Evolutionary conservation across 2,797 vertebrate species (phyloP).

Genomic region (Tauraco hartlaubi): DNA sequence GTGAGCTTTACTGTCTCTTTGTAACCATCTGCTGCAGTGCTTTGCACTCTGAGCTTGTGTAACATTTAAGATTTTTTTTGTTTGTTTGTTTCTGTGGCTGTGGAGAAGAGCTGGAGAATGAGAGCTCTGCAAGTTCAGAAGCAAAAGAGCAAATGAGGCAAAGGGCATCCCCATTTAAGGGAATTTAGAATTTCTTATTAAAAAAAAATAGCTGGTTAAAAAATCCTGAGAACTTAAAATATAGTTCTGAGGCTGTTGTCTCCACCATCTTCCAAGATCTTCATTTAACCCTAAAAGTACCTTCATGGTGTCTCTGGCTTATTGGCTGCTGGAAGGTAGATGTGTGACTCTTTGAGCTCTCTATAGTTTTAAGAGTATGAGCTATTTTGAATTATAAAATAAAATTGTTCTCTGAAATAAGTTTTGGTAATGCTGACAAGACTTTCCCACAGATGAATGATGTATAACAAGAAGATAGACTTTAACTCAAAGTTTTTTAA

Average conservation of each 20-base stretch:
- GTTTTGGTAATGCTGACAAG: neutral
- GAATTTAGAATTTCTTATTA: neutral
- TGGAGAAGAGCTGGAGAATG: conserved; percentile 4
- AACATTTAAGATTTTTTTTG: neutral
- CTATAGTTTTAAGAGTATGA: neutral
- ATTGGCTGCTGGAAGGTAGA: neutral
- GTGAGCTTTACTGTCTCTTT: conserved; percentile 21
- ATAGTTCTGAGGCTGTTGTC: neutral
- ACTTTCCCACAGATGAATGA: neutral
- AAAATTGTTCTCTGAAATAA: neutral
- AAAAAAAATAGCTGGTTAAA: neutral
- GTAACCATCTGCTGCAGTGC: conserved; percentile 37
- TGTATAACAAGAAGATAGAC: neutral
- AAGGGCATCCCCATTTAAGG: neutral
- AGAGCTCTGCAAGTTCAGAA: neutral
- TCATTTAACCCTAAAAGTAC: neutral
- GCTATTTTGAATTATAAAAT: neutral
- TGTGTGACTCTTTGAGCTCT: neutral
- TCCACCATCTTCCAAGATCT: neutral
- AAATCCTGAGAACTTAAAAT: neutral
- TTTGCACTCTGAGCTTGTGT: conserved; percentile 14
- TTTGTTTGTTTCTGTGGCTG: conserved; percentile 3
- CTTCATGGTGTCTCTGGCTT: neutral
- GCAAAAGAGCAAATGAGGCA: conserved; percentile 14
- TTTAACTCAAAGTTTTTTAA: neutral